Conservation (phyloP, 2,888 invertebrate genomes). For the Lobophora halterata region DNA sequence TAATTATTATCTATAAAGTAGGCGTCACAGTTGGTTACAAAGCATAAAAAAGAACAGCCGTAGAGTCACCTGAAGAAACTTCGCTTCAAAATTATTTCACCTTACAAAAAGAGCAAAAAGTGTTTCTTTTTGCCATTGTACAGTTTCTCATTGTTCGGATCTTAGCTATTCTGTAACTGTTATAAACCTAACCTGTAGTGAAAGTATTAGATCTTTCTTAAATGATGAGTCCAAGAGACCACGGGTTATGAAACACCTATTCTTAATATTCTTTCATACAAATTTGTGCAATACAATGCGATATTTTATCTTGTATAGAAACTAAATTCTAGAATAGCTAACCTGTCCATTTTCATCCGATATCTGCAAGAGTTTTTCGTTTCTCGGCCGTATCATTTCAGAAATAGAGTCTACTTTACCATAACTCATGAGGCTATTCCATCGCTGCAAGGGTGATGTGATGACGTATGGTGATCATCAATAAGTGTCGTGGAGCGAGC, state of each 20-base stretch:
- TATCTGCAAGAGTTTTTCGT: background rate
- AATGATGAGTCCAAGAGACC: too few species aligned
- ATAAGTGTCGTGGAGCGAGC: slow-evolving; percentile 59
- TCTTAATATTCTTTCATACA: too few species aligned
- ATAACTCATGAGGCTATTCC: background rate
- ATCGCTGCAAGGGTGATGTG: slow-evolving; percentile 46
- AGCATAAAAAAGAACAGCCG: background rate
- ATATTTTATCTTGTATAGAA: too few species aligned
- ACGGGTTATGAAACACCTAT: too few species aligned
- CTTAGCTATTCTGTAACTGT: too few species aligned
- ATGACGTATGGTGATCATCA: slow-evolving; percentile 70
- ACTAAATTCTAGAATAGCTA: too few species aligned
- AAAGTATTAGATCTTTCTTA: too few species aligned
- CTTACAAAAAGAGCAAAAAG: background rate
- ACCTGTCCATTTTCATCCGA: too few species aligned
- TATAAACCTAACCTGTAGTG: too few species aligned
- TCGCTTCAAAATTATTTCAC: background rate
- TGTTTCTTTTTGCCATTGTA: too few species aligned
- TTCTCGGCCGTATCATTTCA: background rate
- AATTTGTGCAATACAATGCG: too few species aligned
- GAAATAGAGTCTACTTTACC: slow-evolving; percentile 12
- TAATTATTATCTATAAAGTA: background rate
- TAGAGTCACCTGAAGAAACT: background rate
- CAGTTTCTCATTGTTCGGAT: too few species aligned
- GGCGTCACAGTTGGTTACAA: background rate